A percentile compares a stretch with the other conserved stretches of the same genome.
phyloP scores from a whole-genome alignment of 2,888 invertebrate genomes.

The Lycia hirtaria region DNA sequence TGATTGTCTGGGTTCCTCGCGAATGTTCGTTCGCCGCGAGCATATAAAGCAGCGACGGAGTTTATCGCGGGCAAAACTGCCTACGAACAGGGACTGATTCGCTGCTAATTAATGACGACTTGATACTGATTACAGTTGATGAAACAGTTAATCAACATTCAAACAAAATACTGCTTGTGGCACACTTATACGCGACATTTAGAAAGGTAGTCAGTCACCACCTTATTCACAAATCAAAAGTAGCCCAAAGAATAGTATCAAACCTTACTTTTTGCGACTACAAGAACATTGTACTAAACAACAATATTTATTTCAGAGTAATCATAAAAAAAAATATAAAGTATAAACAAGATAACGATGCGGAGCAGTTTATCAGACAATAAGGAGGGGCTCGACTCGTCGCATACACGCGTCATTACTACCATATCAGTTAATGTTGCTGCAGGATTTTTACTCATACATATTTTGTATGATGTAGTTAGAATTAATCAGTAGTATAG shows the following conservation, averaged over 20 bases:
- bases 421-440: conserved; percentile 20
- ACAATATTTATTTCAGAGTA: conserved; percentile 1
- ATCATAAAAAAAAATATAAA: conserved; percentile 13
- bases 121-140: no score
- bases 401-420: conserved; percentile 35
- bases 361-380: conserved; percentile 46
- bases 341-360: conserved; percentile 41
- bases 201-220: no score
- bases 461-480: neutral
- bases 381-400: conserved; percentile 48
- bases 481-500: neutral
- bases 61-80: no score
- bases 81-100: no score
- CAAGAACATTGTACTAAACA: conserved; percentile 10
- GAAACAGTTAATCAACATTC: no score
- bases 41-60: no score
- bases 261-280: neutral
- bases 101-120: no score
- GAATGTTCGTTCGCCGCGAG: no score
- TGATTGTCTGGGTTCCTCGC: no score
- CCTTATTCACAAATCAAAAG: no score
- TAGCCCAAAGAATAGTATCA: neutral
- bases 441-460: conserved; percentile 17
- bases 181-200: no score
- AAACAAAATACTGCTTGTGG: no score